Conservation (phyloP, 2,797 vertebrate species). For the Holocentrus rufus region DNA sequence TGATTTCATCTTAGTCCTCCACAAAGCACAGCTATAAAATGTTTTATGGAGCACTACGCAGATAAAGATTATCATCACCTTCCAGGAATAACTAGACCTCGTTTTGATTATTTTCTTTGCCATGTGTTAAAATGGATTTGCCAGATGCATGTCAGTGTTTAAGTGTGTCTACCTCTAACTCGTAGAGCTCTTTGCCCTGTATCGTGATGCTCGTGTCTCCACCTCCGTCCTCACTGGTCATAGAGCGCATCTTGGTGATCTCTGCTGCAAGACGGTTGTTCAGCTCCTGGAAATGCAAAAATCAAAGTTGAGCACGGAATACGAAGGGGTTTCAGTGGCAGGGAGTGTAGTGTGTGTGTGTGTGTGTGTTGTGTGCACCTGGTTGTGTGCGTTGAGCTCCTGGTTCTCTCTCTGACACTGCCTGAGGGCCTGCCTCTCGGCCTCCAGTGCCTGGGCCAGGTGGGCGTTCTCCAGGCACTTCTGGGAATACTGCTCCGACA, state of each 20-base stretch:
- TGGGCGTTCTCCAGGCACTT: conserved; percentile 89
- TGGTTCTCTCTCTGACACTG: conserved; percentile 89
- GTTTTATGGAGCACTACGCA: too few relatives aligned
- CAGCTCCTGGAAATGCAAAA: conserved; percentile 76
- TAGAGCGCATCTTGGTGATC: conserved; percentile 86
- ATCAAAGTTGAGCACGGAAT: not conserved
- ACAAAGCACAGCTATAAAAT: too few relatives aligned
- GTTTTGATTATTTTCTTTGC: too few relatives aligned
- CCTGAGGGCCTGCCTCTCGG: conserved; percentile 86
- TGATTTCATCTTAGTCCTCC: too few relatives aligned
- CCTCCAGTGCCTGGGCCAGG: conserved; percentile 86
- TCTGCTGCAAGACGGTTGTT: conserved; percentile 86
- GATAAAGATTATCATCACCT: too few relatives aligned
- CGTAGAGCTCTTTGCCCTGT: conserved; percentile 85
- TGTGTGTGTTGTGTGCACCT: conserved; percentile 70
- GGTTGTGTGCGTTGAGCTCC: conserved; percentile 88
- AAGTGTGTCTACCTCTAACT: conserved; percentile 79
- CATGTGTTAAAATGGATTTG: not conserved
- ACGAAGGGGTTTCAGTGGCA: not conserved
- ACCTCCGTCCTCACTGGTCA: conserved; percentile 79
- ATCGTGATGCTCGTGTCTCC: conserved; percentile 73
- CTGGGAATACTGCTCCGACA: conserved; percentile 88
- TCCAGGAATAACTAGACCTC: too few relatives aligned
- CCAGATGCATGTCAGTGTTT: too few relatives aligned
- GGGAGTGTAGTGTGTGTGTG: not conserved